Base-by-base conservation (phyloP, 2,113 vertebrate species). In the Micromys minutus region DNA sequence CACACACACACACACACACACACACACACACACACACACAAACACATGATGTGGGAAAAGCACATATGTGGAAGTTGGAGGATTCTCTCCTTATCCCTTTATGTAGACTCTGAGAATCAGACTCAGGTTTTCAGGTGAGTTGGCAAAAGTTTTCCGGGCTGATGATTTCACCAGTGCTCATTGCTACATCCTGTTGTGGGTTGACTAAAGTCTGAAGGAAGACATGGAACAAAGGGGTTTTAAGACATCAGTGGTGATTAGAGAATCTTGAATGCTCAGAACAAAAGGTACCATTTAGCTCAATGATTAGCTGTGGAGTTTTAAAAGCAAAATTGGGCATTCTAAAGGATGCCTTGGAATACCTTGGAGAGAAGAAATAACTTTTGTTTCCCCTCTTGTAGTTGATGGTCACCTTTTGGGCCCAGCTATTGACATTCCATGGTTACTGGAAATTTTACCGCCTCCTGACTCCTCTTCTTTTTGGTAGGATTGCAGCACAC, bases 201-300 rank as follows among this genome's bases (percentile, higher is more conserved):
- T 65, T 69, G 83, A 77, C 83, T 84, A n/a, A 92, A 93, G 94
- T 93, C 42, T 50, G 72, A 96, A 95, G 69, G 39, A 55, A 93
- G 76, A 87, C 67, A 71, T 5, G 50, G 77, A 94, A 85, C 26
- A 57, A 91, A 95, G 45, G 91, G 8, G 52, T 75, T 95, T 90
- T 87, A 85, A 95, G 34, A 72, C 83, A 31, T 75, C 74, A 91
- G 36, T 47, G 61, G 10, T 92, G 36, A 91, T 91, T 59, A 79
- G 7, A 87, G 71, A 91, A 87, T 90, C 89, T 39, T 0, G 79
- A 87, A 36, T 72, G 89, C 65, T 72, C 75, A 85, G 57, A 96
- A 57, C 15, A 74, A 91, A 95, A 84, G 69, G 42, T 80, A 13
- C 29, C 45, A 3, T 89, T 96, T 69, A 74, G 34, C 7, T 67